These are phyloP conservation scores for Catagonus wagneri DNA, from an alignment of 2,113 vertebrate species.

Conservation along the genomic window DNA sequence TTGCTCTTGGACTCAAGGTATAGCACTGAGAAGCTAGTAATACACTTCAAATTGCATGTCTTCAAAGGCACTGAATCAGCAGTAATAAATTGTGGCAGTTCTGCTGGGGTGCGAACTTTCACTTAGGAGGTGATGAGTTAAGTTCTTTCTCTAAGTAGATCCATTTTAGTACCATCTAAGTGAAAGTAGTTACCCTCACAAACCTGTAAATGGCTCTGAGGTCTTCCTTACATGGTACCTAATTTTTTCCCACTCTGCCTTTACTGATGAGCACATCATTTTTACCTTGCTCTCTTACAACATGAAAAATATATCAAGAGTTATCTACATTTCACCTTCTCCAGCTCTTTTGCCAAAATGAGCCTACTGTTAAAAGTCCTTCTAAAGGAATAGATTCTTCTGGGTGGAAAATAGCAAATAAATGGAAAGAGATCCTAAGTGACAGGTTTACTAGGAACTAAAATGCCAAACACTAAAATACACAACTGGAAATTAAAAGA, in stretches of 20 bases:
- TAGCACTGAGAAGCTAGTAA: conserved; percentile 5
- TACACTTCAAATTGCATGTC: not conserved
- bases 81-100: conserved; percentile 41
- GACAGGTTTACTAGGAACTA: not conserved
- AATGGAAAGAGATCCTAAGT: not conserved
- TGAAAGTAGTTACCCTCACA: conserved; percentile 50
- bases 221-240: not conserved
- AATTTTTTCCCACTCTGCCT: not conserved
- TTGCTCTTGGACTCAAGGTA: not conserved
- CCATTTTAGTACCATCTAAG: conserved; percentile 37
- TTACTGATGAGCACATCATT: not conserved
- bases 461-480: not conserved
- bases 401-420: conserved; percentile 15
- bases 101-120: conserved; percentile 18
- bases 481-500: conserved; percentile 4
- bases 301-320: not conserved
- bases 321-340: not conserved
- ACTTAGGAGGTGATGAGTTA: conserved; percentile 12
- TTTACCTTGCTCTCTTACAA: conserved; percentile 41
- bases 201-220: conserved; percentile 17
- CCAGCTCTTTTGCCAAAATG: not conserved
- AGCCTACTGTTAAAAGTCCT: not conserved
- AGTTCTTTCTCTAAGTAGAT: conserved; percentile 40
- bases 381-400: not conserved
- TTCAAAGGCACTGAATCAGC: not conserved